These are phyloP conservation scores for Hydrochoerus hydrochaeris DNA, from an alignment of 2,113 vertebrate genomes.

Conservation along the genomic window DNA sequence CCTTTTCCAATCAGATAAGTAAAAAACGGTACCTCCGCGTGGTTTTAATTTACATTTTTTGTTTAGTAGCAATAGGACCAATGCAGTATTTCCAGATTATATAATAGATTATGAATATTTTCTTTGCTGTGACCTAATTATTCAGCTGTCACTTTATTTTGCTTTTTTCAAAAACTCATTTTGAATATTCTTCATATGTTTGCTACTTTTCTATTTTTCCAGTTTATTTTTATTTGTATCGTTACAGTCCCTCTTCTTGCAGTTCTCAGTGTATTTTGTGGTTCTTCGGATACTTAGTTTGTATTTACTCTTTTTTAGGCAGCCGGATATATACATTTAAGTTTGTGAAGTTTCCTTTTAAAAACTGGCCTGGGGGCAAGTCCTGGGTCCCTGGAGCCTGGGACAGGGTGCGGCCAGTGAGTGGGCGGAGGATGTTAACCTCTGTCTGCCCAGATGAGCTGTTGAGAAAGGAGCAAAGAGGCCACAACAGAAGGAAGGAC, in stretches of 20 bases:
- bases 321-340: neutral
- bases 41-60: conserved; percentile 30
- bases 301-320: neutral
- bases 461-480: too few species aligned
- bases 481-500: neutral
- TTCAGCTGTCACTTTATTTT: neutral
- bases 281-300: neutral
- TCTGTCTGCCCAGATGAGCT: too few species aligned
- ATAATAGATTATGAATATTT: neutral
- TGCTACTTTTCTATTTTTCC: conserved; percentile 24
- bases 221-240: neutral
- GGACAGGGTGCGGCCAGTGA: neutral
- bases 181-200: neutral
- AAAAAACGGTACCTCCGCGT: neutral
- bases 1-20: conserved; percentile 43
- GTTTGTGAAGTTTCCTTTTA: neutral
- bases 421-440: too few species aligned
- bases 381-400: neutral
- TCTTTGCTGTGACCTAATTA: neutral
- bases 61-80: neutral
- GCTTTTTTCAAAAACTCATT: neutral
- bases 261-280: neutral
- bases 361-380: neutral
- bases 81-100: neutral
- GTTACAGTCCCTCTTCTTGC: neutral